These are phyloP conservation scores for Brachionus koreanus DNA, from an alignment of 1,140 invertebrate species.

Conservation along the genomic window DNA sequence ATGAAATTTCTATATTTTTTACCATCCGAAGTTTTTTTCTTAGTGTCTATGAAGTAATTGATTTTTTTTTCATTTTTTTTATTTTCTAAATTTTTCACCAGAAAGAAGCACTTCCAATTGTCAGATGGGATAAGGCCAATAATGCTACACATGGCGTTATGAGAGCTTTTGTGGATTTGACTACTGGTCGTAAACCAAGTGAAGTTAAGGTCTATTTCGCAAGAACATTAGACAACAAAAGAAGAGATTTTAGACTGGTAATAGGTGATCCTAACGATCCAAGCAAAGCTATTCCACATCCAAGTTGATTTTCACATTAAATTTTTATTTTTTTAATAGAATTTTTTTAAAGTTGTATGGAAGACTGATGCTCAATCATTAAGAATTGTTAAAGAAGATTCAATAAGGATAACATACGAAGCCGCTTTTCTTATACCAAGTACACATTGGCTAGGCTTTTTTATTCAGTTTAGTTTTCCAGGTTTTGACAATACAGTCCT, in stretches of 20 bases:
- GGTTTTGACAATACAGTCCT: conserved; percentile 48
- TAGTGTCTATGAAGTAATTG: conserved; percentile 47
- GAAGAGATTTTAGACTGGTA: conserved; percentile 50
- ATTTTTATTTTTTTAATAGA: conserved; percentile 45
- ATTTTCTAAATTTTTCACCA: background rate
- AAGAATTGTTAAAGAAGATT: conserved; percentile 1
- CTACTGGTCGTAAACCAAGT: conserved; percentile 46
- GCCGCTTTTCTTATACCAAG: conserved; percentile 48
- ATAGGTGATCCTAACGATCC: conserved; percentile 48
- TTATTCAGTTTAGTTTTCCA: conserved; percentile 50
- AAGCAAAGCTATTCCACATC: conserved; percentile 48
- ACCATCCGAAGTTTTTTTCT: conserved; percentile 49
- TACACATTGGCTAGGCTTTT: conserved; percentile 50
- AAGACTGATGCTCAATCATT: background rate
- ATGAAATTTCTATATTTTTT: conserved; percentile 50
- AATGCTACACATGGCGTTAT: conserved; percentile 44
- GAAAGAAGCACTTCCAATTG: conserved; percentile 1
- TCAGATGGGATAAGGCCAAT: conserved; percentile 3
- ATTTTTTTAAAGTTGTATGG: conserved; percentile 5
- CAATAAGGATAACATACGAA: conserved; percentile 46
- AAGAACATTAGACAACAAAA: conserved; percentile 48
- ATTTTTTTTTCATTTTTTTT: background rate
- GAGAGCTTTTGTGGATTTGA: conserved; percentile 47
- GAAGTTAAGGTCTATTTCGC: conserved; percentile 48
- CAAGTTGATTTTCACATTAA: conserved; percentile 45